Evolutionary conservation across 2,888 invertebrate species (phyloP).

Genomic region (Syrista parreyssii): DNA sequence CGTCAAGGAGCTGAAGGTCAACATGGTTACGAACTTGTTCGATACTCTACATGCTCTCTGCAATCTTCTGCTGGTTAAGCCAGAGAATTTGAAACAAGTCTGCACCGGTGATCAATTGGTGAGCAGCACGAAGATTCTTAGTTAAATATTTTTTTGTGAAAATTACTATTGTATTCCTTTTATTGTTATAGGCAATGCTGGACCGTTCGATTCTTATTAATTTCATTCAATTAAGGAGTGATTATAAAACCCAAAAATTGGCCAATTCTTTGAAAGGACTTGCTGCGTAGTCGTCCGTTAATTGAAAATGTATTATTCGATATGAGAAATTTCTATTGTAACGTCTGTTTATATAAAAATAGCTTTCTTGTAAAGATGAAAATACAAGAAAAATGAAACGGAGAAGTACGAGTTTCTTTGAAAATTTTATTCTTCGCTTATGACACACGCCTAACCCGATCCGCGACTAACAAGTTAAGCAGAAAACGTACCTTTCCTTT

Average conservation of each 20-base stretch:
- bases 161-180: slow-evolving; percentile 23
- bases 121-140: slow-evolving; percentile 56
- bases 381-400: not conserved
- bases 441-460: too few relatives aligned
- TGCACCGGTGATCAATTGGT: slow-evolving; percentile 95
- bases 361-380: not conserved
- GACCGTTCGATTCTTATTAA: slow-evolving; percentile 90
- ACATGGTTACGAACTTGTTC: slow-evolving; percentile 88
- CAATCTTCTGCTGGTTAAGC: slow-evolving; percentile 93
- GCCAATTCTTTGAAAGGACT: slow-evolving; percentile 69
- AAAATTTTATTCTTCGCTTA: too few relatives aligned
- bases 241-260: slow-evolving; percentile 91
- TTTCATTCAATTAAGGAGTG: slow-evolving; percentile 94
- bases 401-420: too few relatives aligned
- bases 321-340: not conserved
- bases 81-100: slow-evolving; percentile 95
- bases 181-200: slow-evolving; percentile 81
- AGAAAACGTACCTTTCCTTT: too few relatives aligned
- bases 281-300: slow-evolving; percentile 45
- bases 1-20: slow-evolving; percentile 81
- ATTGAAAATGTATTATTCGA: not conserved
- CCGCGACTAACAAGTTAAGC: too few relatives aligned
- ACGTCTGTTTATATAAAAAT: not conserved
- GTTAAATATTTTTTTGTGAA: slow-evolving; percentile 5
- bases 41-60: slow-evolving; percentile 96